Evolutionary conservation across 2,113 vertebrate genomes (phyloP).

Genomic region (Saguinus imperator): DNA sequence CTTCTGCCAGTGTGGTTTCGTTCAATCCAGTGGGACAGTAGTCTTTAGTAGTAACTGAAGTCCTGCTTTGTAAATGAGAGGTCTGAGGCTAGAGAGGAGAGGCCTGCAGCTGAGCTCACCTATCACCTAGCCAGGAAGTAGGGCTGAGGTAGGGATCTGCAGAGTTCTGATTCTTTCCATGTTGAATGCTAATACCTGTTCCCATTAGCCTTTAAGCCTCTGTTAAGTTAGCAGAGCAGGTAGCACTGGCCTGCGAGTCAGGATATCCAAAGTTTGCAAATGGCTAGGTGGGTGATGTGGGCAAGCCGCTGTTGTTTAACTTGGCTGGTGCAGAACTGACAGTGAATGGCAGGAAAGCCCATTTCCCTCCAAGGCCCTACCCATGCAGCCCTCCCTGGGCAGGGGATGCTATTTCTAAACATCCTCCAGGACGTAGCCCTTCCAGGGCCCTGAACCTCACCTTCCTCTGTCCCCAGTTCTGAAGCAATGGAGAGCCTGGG

Average conservation of each 20-base stretch:
- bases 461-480: constrained; percentile 33
- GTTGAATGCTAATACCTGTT: neutral
- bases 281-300: neutral
- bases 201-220: neutral
- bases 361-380: constrained; percentile 6
- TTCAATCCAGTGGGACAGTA: rapidly evolving
- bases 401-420: constrained; percentile 58
- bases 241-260: neutral
- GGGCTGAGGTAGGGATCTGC: neutral
- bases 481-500: neutral
- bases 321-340: neutral
- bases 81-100: neutral
- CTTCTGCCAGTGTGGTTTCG: neutral
- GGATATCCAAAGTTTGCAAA: neutral
- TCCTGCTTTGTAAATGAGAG: neutral
- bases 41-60: neutral
- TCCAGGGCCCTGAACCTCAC: constrained; percentile 37
- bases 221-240: neutral
- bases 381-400: neutral
- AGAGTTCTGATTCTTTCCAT: neutral
- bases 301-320: constrained; percentile 11
- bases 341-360: constrained; percentile 66
- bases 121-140: neutral
- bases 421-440: constrained; percentile 57
- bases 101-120: neutral